Evolutionary conservation across 53 echinoderm and acorn worm species (phyloP), one percentile per base, ranked within the genome.

Genomic region (Astropecten irregularis): DNA sequence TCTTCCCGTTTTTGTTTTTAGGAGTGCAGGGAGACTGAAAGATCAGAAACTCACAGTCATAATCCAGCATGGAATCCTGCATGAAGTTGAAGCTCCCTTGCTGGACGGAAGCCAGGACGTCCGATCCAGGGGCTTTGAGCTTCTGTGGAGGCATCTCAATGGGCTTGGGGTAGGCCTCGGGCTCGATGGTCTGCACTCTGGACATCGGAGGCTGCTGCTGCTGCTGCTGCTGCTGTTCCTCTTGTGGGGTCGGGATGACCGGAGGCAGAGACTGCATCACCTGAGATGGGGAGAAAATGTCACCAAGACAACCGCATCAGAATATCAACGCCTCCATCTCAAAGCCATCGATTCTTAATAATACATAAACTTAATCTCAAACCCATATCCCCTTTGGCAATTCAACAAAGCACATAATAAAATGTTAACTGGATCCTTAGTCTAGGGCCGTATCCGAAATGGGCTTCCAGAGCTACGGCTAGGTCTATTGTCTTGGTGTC

Each of bases 11-110:
- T n/a, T n/a, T n/a, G n/a, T n/a, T n/a, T n/a, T n/a, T n/a, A n/a
- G n/a, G n/a, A n/a, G n/a, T n/a, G n/a, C n/a, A n/a, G n/a, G n/a
- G n/a, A n/a, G n/a, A n/a, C n/a, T n/a, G n/a, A n/a, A n/a, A n/a
- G n/a, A n/a, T n/a, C n/a, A n/a, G n/a, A 6, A 11, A 91, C 93
- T 93, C 68, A 96, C 96, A 86, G 21, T 96, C 93, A 25, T 88
- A 89, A 44, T 96, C 96, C 2, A 95, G 50, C 92, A 95, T 91
- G 16, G 96, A 93, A 57, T 96, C 96, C 61, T 96, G 96, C 55
- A 96, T 83, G 84, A 96, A 96, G 71, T 91, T 96, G 82, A 96
- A 93, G 76, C 89, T 90, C 61, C 96, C 60, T 22, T 85, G 86
- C 58, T 92, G 89, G 32, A 96, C 96, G 1, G 93, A 69, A 0